Evolutionary conservation across 2,797 vertebrate species (phyloP), one percentile per base, ranked within the genome.

Genomic region (Meda fulgida): DNA sequence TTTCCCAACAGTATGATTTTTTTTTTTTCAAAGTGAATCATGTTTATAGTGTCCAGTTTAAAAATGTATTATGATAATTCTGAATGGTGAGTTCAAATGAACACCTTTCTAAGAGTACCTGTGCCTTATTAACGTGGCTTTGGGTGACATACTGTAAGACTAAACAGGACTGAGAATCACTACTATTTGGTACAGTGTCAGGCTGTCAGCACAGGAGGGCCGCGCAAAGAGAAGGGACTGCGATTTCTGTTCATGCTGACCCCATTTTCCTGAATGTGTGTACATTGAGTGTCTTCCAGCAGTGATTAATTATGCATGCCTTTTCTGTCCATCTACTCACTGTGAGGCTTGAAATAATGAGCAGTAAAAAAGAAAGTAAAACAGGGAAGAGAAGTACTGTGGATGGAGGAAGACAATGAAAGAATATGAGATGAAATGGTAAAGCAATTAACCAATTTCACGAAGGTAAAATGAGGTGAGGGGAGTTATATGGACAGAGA

Each of bases 291-390:
- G 92, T 69, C 70, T 90, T 83, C 88, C 92, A 84, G 84, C 80
- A 72, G 90, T 89, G 43, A 92, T 93, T 92, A 94, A 91, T 95
- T 92, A 94, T 92, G 89, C 85, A 90, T 90, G 84, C 88, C 84
- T 91, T 82, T 87, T 89, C 79, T 91, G 90, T 85, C 87, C 84
- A 86, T 88, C 72, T 88, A 90, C 93, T 89, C 85, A 87, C 77
- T 36, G 60, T 19, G 19, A 31, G 72, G 51, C 75, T 88, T 75
- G 71, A 63, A 88, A 84, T 90, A 82, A 71, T 81, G 75, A 76
- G 75, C 58, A 73, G 21, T 53, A 69, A 38, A 46, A 84, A 58
- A 79, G 73, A 0, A 19, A 80, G 29, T 29, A 46, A 51, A 65
- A 65, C 23, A 66, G 65, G 75, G 51, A 53, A 58, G 26, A 29